A percentile compares a stretch with the other conserved stretches of the same genome.
These are phyloP conservation scores for Onthophagus taurus DNA, from an alignment of 1,140 invertebrate species.

Conservation along the genomic window DNA sequence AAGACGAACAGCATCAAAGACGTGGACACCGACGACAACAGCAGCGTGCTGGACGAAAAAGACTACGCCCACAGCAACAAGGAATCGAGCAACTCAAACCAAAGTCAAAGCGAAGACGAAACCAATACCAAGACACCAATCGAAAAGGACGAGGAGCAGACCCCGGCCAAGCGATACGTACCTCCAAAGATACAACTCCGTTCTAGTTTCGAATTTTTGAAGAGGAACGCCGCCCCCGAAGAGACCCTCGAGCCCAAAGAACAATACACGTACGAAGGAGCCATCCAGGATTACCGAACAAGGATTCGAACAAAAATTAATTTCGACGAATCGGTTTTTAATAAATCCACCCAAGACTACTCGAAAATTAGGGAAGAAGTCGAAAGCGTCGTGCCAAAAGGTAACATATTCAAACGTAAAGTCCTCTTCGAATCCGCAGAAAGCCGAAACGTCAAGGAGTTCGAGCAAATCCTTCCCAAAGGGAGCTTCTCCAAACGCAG, in stretches of 20 bases:
- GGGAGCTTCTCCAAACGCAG: conserved; percentile 20
- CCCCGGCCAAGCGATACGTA: neutral
- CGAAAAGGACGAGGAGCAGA: conserved; percentile 12
- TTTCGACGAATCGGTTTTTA: conserved; percentile 28
- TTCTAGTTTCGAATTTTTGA: conserved; percentile 6
- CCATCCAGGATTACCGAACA: conserved; percentile 73
- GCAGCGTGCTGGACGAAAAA: conserved; percentile 33
- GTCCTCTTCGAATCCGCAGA: conserved; percentile 67
- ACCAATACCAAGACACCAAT: conserved; percentile 14
- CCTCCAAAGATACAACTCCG: neutral
- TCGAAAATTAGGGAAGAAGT: conserved; percentile 40
- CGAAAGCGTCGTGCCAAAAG: conserved; percentile 52
- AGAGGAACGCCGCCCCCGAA: neutral
- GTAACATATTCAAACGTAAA: conserved; percentile 70
- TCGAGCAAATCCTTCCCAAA: conserved; percentile 20
- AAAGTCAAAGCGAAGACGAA: conserved; percentile 31
- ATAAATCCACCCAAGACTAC: conserved; percentile 34
- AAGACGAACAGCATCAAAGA: conserved; percentile 55
- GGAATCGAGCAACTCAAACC: conserved; percentile 24
- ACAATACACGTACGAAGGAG: conserved; percentile 79
- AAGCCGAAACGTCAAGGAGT: conserved; percentile 29
- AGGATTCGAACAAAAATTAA: conserved; percentile 50
- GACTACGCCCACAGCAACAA: conserved; percentile 24
- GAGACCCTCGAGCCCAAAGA: neutral
- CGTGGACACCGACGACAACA: conserved; percentile 34